Base-by-base conservation (phyloP, 2,113 vertebrate species). In the Benitochromis conjunctus region DNA sequence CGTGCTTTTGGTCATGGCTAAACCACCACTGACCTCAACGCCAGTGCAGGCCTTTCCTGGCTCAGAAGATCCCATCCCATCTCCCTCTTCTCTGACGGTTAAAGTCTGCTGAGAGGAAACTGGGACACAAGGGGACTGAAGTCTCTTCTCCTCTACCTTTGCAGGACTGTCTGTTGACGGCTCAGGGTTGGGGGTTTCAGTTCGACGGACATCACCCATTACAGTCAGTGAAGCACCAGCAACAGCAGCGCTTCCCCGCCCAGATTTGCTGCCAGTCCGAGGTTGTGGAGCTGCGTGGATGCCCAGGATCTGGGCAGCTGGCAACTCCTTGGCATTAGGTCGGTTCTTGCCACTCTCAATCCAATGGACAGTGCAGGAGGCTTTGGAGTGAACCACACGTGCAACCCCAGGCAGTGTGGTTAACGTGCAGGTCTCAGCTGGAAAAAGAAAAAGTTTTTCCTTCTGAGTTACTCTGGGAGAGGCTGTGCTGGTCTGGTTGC, bases 301-400 rank as follows among this genome's bases (percentile, higher is more conserved):
- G 43, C 98, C 98, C 16, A 99, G 94, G 83, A 99, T 99, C 94
- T 99, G 99, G 7, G 97, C 97, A 8, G 98, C 96, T 5, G 98
- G 98, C 2, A 99, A 85, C 46, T 99, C 99, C 92, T 97, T 98
- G 0, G 97, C 80, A 4, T 95, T 97, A 16, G 98, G 97, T 76
- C 97, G 97, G 92, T 94, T 97, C 84, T 97, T 97, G 82, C 98
- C 97, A 0, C 97, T 98, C 93, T 99, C 98, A 79, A 98, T 97
- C 99, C 99, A 99, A 89, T 99, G 98, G 64, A 99, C 99, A 0
- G 98, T 99, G 90, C 99, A 99, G 87, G 97, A 98, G 86, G 98
- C 98, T 90, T 99, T 99, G 80, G 98, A 99, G 96, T 99, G 99
- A 4, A 99, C 98, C 13, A 99, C 98, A 1, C 98, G 97, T 24